A percentile compares a stretch with the other conserved stretches of the same genome.
phyloP scores from a whole-genome alignment of 2,113 vertebrate genomes.

The Solea senegalensis region DNA sequence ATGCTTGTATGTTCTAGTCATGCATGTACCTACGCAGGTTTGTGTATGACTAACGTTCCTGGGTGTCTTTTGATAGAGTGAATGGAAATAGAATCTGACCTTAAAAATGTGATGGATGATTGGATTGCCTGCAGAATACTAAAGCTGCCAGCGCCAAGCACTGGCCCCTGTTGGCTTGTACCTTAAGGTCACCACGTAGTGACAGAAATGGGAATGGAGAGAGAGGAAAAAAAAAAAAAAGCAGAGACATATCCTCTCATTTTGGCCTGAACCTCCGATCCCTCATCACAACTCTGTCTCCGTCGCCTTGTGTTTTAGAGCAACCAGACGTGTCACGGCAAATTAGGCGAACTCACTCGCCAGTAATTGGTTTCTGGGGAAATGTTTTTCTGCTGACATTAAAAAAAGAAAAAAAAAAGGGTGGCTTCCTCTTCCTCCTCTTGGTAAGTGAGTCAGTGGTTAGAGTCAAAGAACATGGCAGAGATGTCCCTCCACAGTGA shows the following conservation, averaged over 20 bases:
- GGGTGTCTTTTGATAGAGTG: conserved; percentile 71
- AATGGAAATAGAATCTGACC: conserved; percentile 79
- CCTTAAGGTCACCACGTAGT: conserved; percentile 77
- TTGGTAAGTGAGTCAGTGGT: conserved; percentile 72
- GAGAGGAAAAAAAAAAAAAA: not conserved
- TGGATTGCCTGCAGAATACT: conserved; percentile 68
- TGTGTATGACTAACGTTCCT: conserved; percentile 22
- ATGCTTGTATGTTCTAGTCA: not conserved
- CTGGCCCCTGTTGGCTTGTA: conserved; percentile 68
- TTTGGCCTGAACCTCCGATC: conserved; percentile 62
- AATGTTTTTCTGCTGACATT: conserved; percentile 76
- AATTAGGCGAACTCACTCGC: conserved; percentile 73
- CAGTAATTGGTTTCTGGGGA: conserved; percentile 81
- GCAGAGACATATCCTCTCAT: conserved; percentile 63
- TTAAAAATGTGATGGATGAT: conserved; percentile 83
- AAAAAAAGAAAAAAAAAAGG: conserved; percentile 61
- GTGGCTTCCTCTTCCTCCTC: conserved; percentile 61
- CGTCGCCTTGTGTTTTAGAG: conserved; percentile 48
- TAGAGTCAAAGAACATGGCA: conserved; percentile 60
- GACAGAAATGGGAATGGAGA: conserved; percentile 58
- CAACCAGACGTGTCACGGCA: conserved; percentile 67
- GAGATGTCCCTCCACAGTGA: conserved; percentile 39
- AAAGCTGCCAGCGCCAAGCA: conserved; percentile 54
- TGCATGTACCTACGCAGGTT: not conserved
- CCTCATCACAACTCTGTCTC: conserved; percentile 64